phyloP scores from a whole-genome alignment of 2,888 invertebrate species.

The Hyles lineata region DNA sequence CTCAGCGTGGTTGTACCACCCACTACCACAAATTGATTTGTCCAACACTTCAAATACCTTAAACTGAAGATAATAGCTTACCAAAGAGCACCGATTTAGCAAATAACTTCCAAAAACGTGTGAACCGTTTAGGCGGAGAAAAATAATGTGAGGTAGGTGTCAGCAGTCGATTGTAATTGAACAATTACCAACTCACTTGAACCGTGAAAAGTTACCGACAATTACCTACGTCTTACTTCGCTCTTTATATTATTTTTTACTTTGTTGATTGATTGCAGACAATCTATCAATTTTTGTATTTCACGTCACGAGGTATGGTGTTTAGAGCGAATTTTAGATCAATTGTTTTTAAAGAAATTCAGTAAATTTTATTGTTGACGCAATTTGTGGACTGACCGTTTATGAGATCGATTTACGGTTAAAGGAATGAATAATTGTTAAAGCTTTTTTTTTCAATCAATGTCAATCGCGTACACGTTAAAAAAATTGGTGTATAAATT shows the following conservation, averaged over 20 bases:
- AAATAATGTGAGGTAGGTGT: background rate
- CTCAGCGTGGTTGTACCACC: no score
- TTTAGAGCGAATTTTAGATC: no score
- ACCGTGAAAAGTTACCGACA: conserved; percentile 11
- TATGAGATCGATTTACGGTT: no score
- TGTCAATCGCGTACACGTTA: no score
- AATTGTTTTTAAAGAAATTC: no score
- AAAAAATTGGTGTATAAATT: no score
- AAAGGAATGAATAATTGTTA: no score
- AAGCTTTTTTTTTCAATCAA: no score
- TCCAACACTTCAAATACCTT: background rate
- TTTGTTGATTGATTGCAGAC: conserved; percentile 10
- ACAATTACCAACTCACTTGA: background rate
- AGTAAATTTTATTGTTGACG: no score
- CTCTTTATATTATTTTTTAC: background rate
- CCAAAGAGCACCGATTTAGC: background rate
- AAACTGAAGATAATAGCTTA: background rate
- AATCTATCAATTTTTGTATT: background rate
- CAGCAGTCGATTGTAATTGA: conserved; percentile 13
- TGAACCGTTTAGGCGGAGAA: conserved; percentile 4
- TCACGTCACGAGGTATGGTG: background rate
- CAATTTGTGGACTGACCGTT: no score
- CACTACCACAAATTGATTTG: background rate
- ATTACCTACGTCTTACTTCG: background rate
- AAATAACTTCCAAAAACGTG: background rate